Evolutionary conservation across 1,140 invertebrate genomes (phyloP).

Genomic region (Drosophila athabasca): DNA sequence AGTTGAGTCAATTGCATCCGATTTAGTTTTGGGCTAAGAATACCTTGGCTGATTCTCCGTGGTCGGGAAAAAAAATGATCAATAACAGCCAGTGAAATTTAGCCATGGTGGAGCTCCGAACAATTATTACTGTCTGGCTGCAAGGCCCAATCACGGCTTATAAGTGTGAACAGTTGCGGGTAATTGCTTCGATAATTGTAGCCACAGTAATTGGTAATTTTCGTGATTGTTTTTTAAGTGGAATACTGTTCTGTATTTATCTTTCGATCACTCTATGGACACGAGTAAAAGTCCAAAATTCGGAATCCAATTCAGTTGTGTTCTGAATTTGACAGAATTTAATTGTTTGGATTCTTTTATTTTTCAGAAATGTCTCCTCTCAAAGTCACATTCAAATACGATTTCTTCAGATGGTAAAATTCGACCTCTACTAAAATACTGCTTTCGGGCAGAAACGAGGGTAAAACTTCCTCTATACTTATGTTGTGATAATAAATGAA

Average conservation of each 20-base stretch:
- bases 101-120: constrained; percentile 15
- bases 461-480: constrained; percentile 43
- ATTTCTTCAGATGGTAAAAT: constrained; percentile 24
- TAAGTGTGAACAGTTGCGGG: constrained; percentile 11
- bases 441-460: constrained; percentile 40
- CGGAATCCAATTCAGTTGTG: neutral
- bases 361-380: constrained; percentile 19
- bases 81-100: constrained; percentile 20
- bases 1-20: neutral
- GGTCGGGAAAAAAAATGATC: constrained; percentile 10
- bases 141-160: neutral
- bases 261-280: no score
- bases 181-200: constrained; percentile 24
- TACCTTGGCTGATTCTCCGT: constrained; percentile 23
- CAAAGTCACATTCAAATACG: constrained; percentile 42
- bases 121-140: constrained; percentile 24
- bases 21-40: neutral
- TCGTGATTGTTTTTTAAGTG: constrained; percentile 48
- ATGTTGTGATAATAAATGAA: constrained; percentile 49
- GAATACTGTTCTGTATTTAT: neutral
- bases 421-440: constrained; percentile 24
- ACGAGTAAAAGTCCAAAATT: neutral
- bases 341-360: constrained; percentile 4
- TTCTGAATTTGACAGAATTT: neutral
- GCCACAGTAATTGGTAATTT: constrained; percentile 27